phyloP scores from a whole-genome alignment of 2,797 vertebrate genomes.

The Sciurus vulgaris region DNA sequence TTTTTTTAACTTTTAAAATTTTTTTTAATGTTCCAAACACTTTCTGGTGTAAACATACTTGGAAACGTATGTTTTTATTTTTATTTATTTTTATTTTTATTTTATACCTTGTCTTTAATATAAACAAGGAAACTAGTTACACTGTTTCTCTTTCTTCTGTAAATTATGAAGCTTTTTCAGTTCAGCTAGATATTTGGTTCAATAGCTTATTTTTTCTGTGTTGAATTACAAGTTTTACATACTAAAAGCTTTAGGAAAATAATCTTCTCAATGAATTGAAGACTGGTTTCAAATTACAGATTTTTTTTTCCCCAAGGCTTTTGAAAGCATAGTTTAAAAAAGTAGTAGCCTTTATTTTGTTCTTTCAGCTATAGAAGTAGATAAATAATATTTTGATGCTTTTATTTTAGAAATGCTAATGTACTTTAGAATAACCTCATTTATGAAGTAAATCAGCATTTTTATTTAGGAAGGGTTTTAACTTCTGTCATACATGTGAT shows the following conservation, averaged over 20 bases:
- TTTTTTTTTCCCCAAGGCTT: background rate
- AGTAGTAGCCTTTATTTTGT: background rate
- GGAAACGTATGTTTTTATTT: background rate
- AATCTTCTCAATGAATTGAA: background rate
- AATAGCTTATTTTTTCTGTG: background rate
- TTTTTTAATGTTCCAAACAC: background rate
- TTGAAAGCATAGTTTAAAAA: slow-evolving; percentile 44
- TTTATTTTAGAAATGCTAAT: slow-evolving; percentile 28
- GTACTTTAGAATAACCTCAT: slow-evolving; percentile 44
- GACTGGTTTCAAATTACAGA: background rate
- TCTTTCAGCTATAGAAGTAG: slow-evolving; percentile 6
- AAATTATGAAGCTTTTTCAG: background rate
- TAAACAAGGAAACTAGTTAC: background rate
- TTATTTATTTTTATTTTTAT: background rate
- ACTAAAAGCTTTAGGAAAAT: slow-evolving; percentile 47
- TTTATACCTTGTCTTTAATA: slow-evolving; percentile 16
- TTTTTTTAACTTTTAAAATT: background rate
- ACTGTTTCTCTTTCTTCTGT: background rate
- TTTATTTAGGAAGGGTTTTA: slow-evolving; percentile 36
- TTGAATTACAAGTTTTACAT: slow-evolving; percentile 53
- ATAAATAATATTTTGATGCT: slow-evolving; percentile 38
- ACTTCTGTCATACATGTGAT: background rate
- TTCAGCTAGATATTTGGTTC: slow-evolving; percentile 21
- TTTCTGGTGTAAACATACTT: background rate
- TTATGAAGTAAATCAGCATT: slow-evolving; percentile 39